These are phyloP conservation scores for Periophthalmus modestus DNA, from an alignment of 2,113 vertebrate genomes.

Conservation along the genomic window DNA sequence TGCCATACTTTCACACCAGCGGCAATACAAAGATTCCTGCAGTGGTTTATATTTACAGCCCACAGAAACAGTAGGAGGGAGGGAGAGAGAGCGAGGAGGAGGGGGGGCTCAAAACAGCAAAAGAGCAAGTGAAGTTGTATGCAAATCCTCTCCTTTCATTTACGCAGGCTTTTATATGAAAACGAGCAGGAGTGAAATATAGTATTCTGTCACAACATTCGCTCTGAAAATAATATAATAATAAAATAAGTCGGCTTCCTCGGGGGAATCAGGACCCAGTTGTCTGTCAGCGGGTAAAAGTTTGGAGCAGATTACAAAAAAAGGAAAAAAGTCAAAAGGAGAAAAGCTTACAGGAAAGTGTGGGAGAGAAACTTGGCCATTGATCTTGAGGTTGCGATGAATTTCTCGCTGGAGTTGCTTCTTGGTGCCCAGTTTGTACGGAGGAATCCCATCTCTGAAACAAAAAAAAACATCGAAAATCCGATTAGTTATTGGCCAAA, in stretches of 20 bases:
- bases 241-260: slow-evolving; percentile 50
- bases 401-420: slow-evolving; percentile 96
- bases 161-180: slow-evolving; percentile 69
- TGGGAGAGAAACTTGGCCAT: slow-evolving; percentile 93
- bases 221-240: slow-evolving; percentile 48
- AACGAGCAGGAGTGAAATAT: slow-evolving; percentile 63
- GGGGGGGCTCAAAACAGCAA: slow-evolving; percentile 5
- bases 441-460: slow-evolving; percentile 92
- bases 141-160: slow-evolving; percentile 70
- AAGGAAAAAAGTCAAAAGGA: slow-evolving; percentile 61
- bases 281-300: slow-evolving; percentile 56
- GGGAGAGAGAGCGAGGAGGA: background rate
- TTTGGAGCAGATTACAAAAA: slow-evolving; percentile 47
- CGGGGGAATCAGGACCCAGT: slow-evolving; percentile 57
- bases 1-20: slow-evolving; percentile 16
- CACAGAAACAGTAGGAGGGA: slow-evolving; percentile 32
- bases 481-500: background rate
- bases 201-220: slow-evolving; percentile 72
- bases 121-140: slow-evolving; percentile 49
- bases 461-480: slow-evolving; percentile 5
- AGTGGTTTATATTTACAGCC: slow-evolving; percentile 55
- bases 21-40: slow-evolving; percentile 22
- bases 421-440: slow-evolving; percentile 90
- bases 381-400: slow-evolving; percentile 93
- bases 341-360: slow-evolving; percentile 92